A percentile compares a stretch with the other conserved stretches of the same genome.
Evolutionary conservation across 2,113 vertebrate genomes (phyloP).

Genomic region (Platichthys stellatus): DNA sequence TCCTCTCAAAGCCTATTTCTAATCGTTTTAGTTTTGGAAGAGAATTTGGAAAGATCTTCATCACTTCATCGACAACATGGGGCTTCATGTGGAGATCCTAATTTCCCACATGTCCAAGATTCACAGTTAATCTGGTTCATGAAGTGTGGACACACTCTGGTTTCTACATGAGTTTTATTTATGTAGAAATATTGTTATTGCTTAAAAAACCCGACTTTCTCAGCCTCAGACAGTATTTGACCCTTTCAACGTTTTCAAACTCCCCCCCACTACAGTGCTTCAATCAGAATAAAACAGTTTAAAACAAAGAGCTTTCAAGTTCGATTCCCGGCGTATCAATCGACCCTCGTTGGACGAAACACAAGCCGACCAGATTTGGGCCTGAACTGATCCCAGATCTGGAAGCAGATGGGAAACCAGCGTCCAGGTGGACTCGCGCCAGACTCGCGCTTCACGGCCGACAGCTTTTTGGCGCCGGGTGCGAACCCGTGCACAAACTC

Average conservation of each 20-base stretch:
- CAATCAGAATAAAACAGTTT: background rate
- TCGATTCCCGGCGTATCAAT: slow-evolving; percentile 11
- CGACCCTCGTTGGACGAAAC: slow-evolving; percentile 26
- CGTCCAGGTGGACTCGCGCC: slow-evolving; percentile 64
- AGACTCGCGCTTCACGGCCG: slow-evolving; percentile 50
- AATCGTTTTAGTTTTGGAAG: no score
- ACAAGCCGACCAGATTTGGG: slow-evolving; percentile 40
- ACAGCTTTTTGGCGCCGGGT: slow-evolving; percentile 60
- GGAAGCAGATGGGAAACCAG: slow-evolving; percentile 65
- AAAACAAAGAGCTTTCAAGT: slow-evolving; percentile 18
- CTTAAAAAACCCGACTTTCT: no score
- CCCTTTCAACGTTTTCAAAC: slow-evolving; percentile 20
- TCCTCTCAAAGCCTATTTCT: no score
- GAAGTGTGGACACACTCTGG: no score
- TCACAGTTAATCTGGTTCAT: no score
- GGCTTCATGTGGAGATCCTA: no score
- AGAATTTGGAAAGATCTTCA: no score
- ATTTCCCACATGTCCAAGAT: no score
- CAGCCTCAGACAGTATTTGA: no score
- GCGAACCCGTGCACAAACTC: slow-evolving; percentile 29
- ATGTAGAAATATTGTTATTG: no score
- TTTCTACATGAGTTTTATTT: no score
- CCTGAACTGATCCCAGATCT: slow-evolving; percentile 63
- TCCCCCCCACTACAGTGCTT: slow-evolving; percentile 3
- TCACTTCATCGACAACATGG: no score